Evolutionary conservation across 2,113 vertebrate species (phyloP), one percentile per base, ranked within the genome.

Genomic region (Struthidea cinerea): DNA sequence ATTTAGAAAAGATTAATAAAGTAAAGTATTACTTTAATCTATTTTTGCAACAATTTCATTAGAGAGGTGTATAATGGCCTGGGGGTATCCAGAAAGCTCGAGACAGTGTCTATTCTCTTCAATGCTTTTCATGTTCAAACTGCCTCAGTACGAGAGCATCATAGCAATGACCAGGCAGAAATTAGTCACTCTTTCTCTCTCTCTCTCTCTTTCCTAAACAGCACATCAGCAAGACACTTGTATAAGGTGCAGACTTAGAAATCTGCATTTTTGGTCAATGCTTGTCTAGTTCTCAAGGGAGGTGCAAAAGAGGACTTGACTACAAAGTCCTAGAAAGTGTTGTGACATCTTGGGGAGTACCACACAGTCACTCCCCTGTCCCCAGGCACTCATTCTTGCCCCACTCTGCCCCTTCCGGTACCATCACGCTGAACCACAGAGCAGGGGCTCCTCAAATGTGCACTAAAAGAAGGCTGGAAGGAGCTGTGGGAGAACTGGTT

Each of bases 381-480:
- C 37, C 6, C 46, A 60, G 26, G 7, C 6, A 19, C n/a, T 55
- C 0, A 0, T 18, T 56, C 7, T 1, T 57, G 32, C 17, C 74
- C 6, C 2, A 3, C 11, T 85, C 33, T 49, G 70, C 17, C 22
- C 37, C 16, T 24, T 3, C 12, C 14, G 9, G 33, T 14, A 44
- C 16, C 16, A 3, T 17, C 1, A 0, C 8, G 6, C 16, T 26
- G 7, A 39, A 42, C 37, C 33, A 28, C 0, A 0, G 56, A 30
- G 8, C 15, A 42, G 39, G 46, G 28, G 22, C n/a, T 65, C 47
- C 65, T 71, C 67, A 24, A 39, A 12, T 0, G 0, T 5, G 9
- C 23, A 7, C 16, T 33, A 5, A 35, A 69, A 27, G 8, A 35
- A 41, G 24, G 46, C 5, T 44, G 23, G 14, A 55, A 53, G 8